Evolutionary conservation across 1,140 invertebrate genomes (phyloP).

Genomic region (Bicyclus anynana): DNA sequence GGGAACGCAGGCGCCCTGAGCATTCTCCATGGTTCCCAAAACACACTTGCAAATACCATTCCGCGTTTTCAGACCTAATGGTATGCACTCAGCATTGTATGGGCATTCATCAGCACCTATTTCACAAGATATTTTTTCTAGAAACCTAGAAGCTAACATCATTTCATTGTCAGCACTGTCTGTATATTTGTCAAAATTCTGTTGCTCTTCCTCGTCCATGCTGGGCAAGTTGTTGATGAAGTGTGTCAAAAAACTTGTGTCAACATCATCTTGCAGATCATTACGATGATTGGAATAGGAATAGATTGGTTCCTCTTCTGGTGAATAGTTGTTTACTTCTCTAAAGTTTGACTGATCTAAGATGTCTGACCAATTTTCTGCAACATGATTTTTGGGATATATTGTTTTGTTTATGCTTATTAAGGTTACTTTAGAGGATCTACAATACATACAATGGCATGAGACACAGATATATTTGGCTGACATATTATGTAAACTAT

Average conservation of each 20-base stretch:
- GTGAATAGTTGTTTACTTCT: constrained; percentile 55
- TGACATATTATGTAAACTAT: too few relatives aligned
- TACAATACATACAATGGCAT: too few relatives aligned
- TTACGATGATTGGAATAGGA: constrained; percentile 55
- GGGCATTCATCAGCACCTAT: constrained; percentile 77
- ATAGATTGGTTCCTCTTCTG: constrained; percentile 67
- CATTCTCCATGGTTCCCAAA: constrained; percentile 68
- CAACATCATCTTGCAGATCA: constrained; percentile 58
- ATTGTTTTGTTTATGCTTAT: too few relatives aligned
- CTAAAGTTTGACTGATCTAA: constrained; percentile 68
- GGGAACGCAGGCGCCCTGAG: constrained; percentile 54
- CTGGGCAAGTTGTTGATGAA: constrained; percentile 62
- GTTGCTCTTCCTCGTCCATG: constrained; percentile 55
- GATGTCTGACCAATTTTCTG: constrained; percentile 75
- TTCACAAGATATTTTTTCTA: constrained; percentile 69
- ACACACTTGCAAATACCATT: constrained; percentile 84
- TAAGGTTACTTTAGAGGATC: too few relatives aligned
- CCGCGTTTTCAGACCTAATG: constrained; percentile 73
- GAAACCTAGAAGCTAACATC: constrained; percentile 69
- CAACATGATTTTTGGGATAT: constrained; percentile 25
- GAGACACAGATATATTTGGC: too few relatives aligned
- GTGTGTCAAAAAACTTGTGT: constrained; percentile 49
- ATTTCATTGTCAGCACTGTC: constrained; percentile 67
- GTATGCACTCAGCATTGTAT: constrained; percentile 82
- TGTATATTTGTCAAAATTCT: constrained; percentile 63